Evolutionary conservation across 2,113 vertebrate species (phyloP).

Genomic region (Brachypteracias leptosomus): DNA sequence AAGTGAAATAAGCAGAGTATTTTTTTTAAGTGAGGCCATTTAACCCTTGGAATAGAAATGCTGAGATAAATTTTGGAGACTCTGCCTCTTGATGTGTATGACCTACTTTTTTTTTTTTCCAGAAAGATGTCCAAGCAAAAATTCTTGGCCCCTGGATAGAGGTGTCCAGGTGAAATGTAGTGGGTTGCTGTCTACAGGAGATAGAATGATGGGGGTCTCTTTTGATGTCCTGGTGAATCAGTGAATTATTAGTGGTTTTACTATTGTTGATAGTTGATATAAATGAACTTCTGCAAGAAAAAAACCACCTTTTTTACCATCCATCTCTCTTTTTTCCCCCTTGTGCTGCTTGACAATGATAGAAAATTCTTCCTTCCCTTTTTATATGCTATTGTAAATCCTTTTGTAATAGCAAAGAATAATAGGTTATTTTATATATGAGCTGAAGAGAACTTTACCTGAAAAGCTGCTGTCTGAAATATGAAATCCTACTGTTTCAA

Average conservation of each 20-base stretch:
- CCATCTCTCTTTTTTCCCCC: accelerated
- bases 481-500: neutral
- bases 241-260: neutral
- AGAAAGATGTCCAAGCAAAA: neutral
- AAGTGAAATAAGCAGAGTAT: neutral
- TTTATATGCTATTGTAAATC: neutral
- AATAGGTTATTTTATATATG: neutral
- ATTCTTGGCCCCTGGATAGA: neutral
- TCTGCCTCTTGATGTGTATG: neutral
- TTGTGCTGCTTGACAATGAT: neutral
- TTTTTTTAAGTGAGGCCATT: neutral
- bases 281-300: neutral
- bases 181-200: neutral
- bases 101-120: neutral
- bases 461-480: neutral
- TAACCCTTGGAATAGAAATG: neutral
- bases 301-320: neutral
- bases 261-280: neutral
- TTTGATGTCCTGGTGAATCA: neutral
- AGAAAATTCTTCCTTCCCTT: neutral
- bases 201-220: neutral
- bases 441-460: neutral
- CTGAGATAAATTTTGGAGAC: neutral
- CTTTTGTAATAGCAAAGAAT: neutral
- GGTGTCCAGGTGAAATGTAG: neutral